Conservation (phyloP, 2,113 vertebrate species). For the Malurus elegans region DNA sequence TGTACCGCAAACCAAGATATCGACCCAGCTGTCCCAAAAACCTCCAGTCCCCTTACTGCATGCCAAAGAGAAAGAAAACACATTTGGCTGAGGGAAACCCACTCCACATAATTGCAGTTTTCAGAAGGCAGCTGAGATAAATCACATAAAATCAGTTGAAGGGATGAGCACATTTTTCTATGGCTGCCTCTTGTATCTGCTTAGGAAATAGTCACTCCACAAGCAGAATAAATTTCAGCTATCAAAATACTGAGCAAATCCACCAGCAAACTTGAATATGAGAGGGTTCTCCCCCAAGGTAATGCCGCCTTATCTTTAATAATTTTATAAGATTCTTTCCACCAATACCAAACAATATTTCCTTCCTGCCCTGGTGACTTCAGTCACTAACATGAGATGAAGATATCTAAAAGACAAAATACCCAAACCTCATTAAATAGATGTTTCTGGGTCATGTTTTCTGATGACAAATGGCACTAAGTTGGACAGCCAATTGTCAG, state of each 20-base stretch:
- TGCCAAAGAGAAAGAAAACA: background rate
- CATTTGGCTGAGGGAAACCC: background rate
- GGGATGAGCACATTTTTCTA: background rate
- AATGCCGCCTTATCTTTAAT: background rate
- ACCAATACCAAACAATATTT: background rate
- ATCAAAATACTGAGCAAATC: background rate
- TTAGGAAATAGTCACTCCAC: background rate
- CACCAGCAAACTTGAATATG: background rate
- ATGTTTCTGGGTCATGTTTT: background rate
- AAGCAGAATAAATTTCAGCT: background rate
- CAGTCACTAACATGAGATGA: background rate
- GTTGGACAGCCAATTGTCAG: background rate
- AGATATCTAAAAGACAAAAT: background rate
- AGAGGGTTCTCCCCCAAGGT: background rate
- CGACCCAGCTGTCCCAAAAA: background rate
- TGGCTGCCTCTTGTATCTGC: background rate
- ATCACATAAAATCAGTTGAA: background rate
- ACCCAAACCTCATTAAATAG: background rate
- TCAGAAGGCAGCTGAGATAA: background rate
- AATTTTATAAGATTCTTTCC: background rate
- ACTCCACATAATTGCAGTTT: background rate
- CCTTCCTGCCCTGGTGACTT: background rate
- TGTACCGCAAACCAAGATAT: background rate
- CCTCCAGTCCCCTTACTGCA: background rate
- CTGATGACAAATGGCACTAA: background rate